Evolutionary conservation across 2,888 invertebrate genomes (phyloP).

Genomic region (Sialis fuliginosa): DNA sequence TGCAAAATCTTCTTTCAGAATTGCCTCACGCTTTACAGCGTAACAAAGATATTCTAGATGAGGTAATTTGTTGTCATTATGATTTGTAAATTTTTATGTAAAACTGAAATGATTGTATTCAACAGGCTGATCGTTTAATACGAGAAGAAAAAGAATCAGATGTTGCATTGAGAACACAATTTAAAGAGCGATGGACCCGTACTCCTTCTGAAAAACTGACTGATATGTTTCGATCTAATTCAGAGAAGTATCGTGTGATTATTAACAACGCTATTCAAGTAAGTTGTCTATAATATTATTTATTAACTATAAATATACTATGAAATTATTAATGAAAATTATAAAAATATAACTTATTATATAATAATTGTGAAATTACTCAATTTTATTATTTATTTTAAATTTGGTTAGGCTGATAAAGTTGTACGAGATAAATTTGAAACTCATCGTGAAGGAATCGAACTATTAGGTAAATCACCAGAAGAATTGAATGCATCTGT

Average conservation of each 20-base stretch:
- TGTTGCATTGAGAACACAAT: slow-evolving; percentile 69
- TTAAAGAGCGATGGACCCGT: slow-evolving; percentile 84
- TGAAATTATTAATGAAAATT: no score
- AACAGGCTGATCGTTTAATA: slow-evolving; percentile 57
- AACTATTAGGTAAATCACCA: slow-evolving; percentile 59
- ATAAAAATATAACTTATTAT: background rate
- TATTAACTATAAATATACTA: no score
- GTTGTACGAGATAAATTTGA: slow-evolving; percentile 78
- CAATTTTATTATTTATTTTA: background rate
- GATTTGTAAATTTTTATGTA: background rate
- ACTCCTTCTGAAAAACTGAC: slow-evolving; percentile 78
- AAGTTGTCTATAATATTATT: slow-evolving; percentile 2
- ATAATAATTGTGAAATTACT: background rate
- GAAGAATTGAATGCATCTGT: slow-evolving; percentile 49
- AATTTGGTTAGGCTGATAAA: slow-evolving; percentile 40
- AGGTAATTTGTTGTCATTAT: slow-evolving; percentile 31
- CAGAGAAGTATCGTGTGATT: slow-evolving; percentile 83
- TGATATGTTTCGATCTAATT: slow-evolving; percentile 71
- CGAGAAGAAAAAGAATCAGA: slow-evolving; percentile 88
- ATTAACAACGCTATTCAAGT: slow-evolving; percentile 69
- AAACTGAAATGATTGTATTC: slow-evolving; percentile 4
- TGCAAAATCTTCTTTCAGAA: slow-evolving; percentile 62
- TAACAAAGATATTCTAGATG: slow-evolving; percentile 88
- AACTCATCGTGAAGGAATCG: slow-evolving; percentile 57
- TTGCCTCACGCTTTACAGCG: slow-evolving; percentile 79